Percentiles rank a stretch among this genome's conserved stretches.
These are phyloP conservation scores for Poecilobothrus nobilitatus DNA, from an alignment of 2,888 invertebrate genomes.

Conservation along the genomic window DNA sequence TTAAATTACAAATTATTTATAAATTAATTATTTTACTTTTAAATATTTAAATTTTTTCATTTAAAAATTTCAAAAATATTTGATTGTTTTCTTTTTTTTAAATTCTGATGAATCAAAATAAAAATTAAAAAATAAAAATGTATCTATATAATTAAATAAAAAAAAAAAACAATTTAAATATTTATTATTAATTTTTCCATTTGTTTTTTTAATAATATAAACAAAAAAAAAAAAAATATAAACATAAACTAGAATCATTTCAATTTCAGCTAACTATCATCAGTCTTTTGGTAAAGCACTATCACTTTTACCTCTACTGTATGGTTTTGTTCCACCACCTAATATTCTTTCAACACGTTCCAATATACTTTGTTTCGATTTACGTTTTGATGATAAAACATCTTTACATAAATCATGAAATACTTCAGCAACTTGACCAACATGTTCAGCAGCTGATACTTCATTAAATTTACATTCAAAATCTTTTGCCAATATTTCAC, in stretches of 20 bases:
- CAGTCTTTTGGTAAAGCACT: slow-evolving; percentile 78
- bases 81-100: too few relatives aligned
- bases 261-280: slow-evolving; percentile 20
- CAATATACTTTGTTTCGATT: slow-evolving; percentile 75
- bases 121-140: too few relatives aligned
- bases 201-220: too few relatives aligned
- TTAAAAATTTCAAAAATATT: too few relatives aligned
- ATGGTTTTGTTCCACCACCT: slow-evolving; percentile 68
- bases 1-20: too few relatives aligned
- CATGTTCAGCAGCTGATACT: slow-evolving; percentile 82
- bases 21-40: too few relatives aligned
- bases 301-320: slow-evolving; percentile 80
- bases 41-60: too few relatives aligned
- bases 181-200: too few relatives aligned
- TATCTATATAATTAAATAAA: neutral
- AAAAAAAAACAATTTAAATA: neutral
- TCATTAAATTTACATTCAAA: slow-evolving; percentile 82
- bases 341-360: slow-evolving; percentile 53
- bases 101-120: too few relatives aligned
- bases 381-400: slow-evolving; percentile 65
- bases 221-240: neutral
- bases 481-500: slow-evolving; percentile 78
- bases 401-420: slow-evolving; percentile 79
- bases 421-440: slow-evolving; percentile 72
- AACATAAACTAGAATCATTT: neutral